Evolutionary conservation across 2,113 vertebrate species (phyloP).

Genomic region (Hyla sarda): DNA sequence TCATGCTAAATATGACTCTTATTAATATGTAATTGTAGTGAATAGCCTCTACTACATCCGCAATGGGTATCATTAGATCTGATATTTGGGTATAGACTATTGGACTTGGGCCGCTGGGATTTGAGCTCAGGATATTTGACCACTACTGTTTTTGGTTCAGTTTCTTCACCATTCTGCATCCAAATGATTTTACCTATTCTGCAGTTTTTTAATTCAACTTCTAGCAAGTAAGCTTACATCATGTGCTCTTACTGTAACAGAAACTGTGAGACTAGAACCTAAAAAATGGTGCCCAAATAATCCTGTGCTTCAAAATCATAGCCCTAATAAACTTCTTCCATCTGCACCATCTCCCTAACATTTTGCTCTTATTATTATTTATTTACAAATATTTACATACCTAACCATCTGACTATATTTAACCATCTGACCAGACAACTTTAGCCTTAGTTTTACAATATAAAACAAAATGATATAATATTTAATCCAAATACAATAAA

Average conservation of each 20-base stretch:
- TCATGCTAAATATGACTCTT: constrained; percentile 19
- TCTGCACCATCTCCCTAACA: constrained; percentile 67
- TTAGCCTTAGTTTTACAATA: no score
- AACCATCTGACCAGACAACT: not conserved
- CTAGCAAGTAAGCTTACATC: not conserved
- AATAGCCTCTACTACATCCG: not conserved
- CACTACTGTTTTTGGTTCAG: not conserved
- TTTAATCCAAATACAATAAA: no score
- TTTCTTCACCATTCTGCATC: no score
- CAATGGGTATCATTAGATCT: constrained; percentile 5
- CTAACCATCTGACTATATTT: not conserved
- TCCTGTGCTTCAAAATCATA: constrained; percentile 59
- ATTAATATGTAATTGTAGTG: constrained; percentile 7
- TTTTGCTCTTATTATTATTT: constrained; percentile 77
- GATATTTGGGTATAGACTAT: constrained; percentile 7
- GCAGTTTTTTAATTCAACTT: not conserved
- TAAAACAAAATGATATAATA: no score
- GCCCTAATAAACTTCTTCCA: constrained; percentile 62
- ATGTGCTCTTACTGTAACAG: not conserved
- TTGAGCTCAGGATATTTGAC: constrained; percentile 6
- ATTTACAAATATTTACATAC: not conserved
- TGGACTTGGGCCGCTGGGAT: not conserved
- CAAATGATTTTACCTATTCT: not conserved
- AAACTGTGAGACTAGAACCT: not conserved
- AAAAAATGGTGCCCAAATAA: constrained; percentile 11